These are phyloP conservation scores for Hemitrygon akajei DNA, from an alignment of 2,797 vertebrate genomes.

Conservation along the genomic window DNA sequence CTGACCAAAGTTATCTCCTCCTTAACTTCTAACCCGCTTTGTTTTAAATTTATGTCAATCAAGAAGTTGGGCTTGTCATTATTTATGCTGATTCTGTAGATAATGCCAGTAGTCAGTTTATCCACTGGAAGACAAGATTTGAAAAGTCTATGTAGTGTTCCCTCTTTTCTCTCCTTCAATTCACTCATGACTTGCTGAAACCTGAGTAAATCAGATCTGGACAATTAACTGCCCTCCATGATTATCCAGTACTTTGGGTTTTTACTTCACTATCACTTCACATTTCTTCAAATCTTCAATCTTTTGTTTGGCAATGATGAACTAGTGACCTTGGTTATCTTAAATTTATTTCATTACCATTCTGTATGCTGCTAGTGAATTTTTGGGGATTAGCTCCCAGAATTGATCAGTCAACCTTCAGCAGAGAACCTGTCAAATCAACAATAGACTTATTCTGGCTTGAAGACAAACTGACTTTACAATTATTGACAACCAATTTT, in stretches of 20 bases:
- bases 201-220: background rate
- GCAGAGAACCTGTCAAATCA: background rate
- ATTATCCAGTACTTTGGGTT: too few relatives aligned
- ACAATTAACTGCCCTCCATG: background rate
- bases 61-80: too few relatives aligned
- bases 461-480: background rate
- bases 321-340: background rate
- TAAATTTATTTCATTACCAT: background rate
- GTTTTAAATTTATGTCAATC: background rate
- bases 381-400: background rate
- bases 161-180: background rate
- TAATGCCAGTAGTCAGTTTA: background rate
- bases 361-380: background rate
- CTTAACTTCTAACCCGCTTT: too few relatives aligned
- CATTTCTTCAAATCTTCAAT: background rate
- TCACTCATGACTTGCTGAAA: background rate
- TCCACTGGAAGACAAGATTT: background rate
- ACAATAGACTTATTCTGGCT: slow-evolving; percentile 26
- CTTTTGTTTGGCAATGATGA: background rate
- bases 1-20: background rate
- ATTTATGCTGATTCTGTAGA: background rate
- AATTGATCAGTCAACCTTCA: background rate
- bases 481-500: slow-evolving; percentile 1
- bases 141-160: background rate
- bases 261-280: background rate